Conservation (phyloP, 2,113 vertebrate genomes). For the Archocentrus centrarchus region DNA sequence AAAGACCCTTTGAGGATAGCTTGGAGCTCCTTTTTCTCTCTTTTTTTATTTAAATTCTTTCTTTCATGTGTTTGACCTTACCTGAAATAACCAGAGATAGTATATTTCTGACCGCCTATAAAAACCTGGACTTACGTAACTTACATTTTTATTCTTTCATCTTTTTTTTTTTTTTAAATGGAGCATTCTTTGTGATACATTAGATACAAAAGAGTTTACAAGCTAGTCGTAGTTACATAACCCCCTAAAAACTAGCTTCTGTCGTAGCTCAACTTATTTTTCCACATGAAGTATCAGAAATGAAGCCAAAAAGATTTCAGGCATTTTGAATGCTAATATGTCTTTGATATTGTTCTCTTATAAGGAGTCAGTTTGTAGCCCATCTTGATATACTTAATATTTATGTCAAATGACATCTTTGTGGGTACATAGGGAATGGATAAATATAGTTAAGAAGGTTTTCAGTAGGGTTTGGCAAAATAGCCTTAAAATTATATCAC, state of each 20-base stretch:
- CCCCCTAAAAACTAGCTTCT: neutral
- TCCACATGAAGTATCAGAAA: neutral
- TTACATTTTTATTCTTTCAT: neutral
- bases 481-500: neutral
- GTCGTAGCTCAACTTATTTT: neutral
- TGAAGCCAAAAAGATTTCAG: neutral
- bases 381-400: slow-evolving; percentile 14
- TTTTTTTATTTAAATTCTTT: neutral
- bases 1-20: slow-evolving; percentile 42
- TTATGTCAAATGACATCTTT: slow-evolving; percentile 12
- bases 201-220: neutral
- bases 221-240: neutral
- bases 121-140: neutral
- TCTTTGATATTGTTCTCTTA: neutral
- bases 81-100: slow-evolving; percentile 8
- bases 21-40: neutral
- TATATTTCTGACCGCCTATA: neutral
- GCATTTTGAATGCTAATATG: neutral
- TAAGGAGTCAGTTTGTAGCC: neutral
- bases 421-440: slow-evolving; percentile 1
- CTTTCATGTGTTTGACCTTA: slow-evolving; percentile 13
- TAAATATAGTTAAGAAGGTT: slow-evolving; percentile 1
- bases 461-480: neutral
- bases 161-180: neutral
- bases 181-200: neutral